Evolutionary conservation across 1,140 invertebrate genomes (phyloP), one percentile per base, ranked within the genome.

Genomic region (Brachystomella parvula): DNA sequence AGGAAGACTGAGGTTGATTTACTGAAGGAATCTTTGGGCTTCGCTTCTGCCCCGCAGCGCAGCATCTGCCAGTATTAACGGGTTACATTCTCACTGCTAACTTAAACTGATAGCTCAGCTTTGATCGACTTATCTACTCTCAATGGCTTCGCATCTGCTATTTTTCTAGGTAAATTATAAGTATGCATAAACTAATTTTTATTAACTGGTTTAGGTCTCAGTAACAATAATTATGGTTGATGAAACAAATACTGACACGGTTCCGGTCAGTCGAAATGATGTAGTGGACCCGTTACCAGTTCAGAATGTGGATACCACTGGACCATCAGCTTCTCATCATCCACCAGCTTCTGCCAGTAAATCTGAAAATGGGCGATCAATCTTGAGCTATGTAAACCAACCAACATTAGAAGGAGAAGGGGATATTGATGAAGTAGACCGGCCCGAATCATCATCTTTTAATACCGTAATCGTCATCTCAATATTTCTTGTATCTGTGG

Each of bases 171-270:
- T 12, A 44, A 53, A 53, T 53, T 24, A 12, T 24, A 53, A 53
- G 6, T 24, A 53, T 6, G 3, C 24, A 24, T 26, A 17, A 6
- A 53, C 12, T 24, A 17, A 12, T 12, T 26, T 53, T 24, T 6
- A 9, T 53, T 53, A 53, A 17, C 6, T 19, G 12, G 21, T 53
- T 53, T 53, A 53, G 49, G 49, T 53, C 49, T 53, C 49, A 15
- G 49, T 53, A 6, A 53, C 24, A 53, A 53, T 53, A 12, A 53
- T 24, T 17, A 53, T 53, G 49, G 49, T 53, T 6, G 49, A 53
- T 53, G 49, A 53, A 15, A 53, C 35, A 24, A 15, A 12, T 26
- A 26, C 24, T 53, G 9, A 24, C 24, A 9, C 12, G 12, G 49
- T 15, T 6, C 15, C 9, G 24, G 49, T 53, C 12, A 24, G 9